Base-by-base conservation (phyloP, 2,888 invertebrate genomes). In the Chrysotoxum bicinctum region DNA sequence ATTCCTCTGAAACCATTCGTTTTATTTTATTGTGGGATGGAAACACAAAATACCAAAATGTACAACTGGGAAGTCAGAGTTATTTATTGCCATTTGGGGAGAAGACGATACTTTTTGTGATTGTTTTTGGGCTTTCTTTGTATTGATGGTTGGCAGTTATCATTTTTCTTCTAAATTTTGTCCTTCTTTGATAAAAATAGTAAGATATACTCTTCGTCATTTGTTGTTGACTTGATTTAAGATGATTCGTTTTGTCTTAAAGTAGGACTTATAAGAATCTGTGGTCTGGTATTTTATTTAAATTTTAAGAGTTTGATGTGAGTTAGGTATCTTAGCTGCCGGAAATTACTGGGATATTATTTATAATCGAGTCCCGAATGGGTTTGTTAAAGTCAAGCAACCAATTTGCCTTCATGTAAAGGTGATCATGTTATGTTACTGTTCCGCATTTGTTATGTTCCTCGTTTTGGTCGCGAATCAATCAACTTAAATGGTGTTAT, bases 11-110 rank as follows among this genome's bases (percentile, higher is more conserved):
- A 72, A 50, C 26, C 26, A 72, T 58, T 68, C 60, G 50, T 58
- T 52, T 72, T 66, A 50, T 56, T 54, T 26, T 43, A 60, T 19
- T 64, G 30, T 54, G 16, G 40, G 54, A 21, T 19, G 14, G 21
- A 50, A 66, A 35, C 12, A 16, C 19, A 43, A 62, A 35, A 45
- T 21, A 69, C 40, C 14, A 43, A 69, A 40, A 54, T 45, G 54
- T 45, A 43, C 26, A 75, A 26, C 54, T 62, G 58, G 40, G 50
- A 50, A 50, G 45, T 48, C 26, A 43, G 69, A 74, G 69, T 78
- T 74, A 74, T 78, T 78, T 78, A 83, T 83, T 69, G 56, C 60
- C 56, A 77, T 56, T 73, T 50, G 77, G 82, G 60, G 77, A 68
- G 45, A 35, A 48, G 74, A 66, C 21, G 60, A 62, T 73, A 62